Base-by-base conservation (phyloP, 2,113 vertebrate genomes). In the Burhinus bistriatus region DNA sequence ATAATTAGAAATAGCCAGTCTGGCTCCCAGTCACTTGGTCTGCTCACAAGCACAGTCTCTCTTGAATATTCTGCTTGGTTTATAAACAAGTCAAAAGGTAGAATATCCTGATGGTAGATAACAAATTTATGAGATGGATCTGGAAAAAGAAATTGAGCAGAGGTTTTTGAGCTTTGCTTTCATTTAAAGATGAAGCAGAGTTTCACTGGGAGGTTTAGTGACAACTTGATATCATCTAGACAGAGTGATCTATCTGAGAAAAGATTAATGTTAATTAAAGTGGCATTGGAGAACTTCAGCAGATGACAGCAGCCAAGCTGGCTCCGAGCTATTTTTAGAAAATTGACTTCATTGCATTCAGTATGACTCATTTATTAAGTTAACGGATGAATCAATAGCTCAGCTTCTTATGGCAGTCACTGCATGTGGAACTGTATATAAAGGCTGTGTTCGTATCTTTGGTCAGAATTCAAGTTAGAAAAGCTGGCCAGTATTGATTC, bases 261-360 rank as follows among this genome's bases (percentile, higher is more conserved):
- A 96, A 96, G 79, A 91, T 97, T 93, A 95, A 95, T 88, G 64
- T 90, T 96, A 96, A 97, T 97, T 97, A 92, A 96, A 97, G 70
- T 96, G 89, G 65, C 27, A 40, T 93, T 89, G 91, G 62, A 97
- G 86, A 96, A 87, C 73, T 94, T 95, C 65, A 87, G 73, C 58
- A 92, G 92, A 95, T 98, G 94, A 90, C 96, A 97, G 59, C 87
- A 97, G 90, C 88, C 90, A 97, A 92, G 87, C 87, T 92, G 94
- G 64, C 87, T 96, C 64, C 61, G 70, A 66, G 65, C 62, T 97
- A 95, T 96, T 97, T 97, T 97, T 98, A 96, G 93, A 95, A 94
- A 66, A 93, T 76, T 87, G 73, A 76, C 73, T 95, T 89, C 25
- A 34, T 51, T 93, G 64, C 87, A 55, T 95, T 83, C 6, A 20